Conservation (phyloP, 2,888 invertebrate species). For the Rotaria macrura region DNA sequence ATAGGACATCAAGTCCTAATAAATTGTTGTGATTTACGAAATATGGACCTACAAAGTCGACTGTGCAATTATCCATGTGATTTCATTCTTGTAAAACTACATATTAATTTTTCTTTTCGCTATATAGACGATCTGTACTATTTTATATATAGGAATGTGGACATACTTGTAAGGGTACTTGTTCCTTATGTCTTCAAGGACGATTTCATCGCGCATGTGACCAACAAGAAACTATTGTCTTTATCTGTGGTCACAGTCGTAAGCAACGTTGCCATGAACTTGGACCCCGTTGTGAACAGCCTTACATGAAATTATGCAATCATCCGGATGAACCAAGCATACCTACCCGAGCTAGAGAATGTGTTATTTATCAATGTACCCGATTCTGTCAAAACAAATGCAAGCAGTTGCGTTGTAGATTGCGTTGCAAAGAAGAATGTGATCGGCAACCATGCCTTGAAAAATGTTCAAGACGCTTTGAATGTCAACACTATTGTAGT, state of each 20-base stretch:
- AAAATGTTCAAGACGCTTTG: not conserved
- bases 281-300: not conserved
- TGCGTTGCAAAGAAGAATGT: not conserved
- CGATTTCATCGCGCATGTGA: not conserved
- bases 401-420: not conserved
- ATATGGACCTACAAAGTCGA: not conserved
- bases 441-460: not conserved
- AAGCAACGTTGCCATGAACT: not conserved
- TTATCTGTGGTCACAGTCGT: not conserved
- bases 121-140: not conserved
- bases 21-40: not conserved
- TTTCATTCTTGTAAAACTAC: not conserved
- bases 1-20: not conserved
- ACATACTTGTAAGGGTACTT: not conserved
- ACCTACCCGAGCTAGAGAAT: not conserved
- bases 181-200: not conserved
- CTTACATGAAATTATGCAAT: not conserved
- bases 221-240: not conserved
- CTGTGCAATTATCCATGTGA: not conserved
- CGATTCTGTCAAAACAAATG: not conserved
- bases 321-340: not conserved
- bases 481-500: not conserved
- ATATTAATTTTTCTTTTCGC: not conserved
- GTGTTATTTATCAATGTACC: not conserved
- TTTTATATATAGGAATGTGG: not conserved